These are phyloP conservation scores for Tigriopus californicus DNA, from an alignment of 2,888 invertebrate genomes.

Conservation along the genomic window DNA sequence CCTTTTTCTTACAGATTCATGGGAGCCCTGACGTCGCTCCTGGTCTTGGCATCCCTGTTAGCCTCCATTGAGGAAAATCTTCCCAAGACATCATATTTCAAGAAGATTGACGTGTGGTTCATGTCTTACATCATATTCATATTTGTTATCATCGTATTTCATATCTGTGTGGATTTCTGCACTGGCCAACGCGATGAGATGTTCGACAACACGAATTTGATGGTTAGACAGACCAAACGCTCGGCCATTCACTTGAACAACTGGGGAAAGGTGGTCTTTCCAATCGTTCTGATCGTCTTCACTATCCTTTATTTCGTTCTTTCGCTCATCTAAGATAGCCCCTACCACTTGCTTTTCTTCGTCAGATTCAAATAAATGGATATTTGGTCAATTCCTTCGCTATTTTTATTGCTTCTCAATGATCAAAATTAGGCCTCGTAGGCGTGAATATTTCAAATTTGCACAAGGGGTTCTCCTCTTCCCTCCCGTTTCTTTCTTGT, in stretches of 20 bases:
- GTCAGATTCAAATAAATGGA: no score
- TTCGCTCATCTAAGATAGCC: background rate
- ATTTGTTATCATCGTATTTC: conserved; percentile 9
- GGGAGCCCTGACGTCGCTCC: conserved; percentile 2
- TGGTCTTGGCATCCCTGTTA: background rate
- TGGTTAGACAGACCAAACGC: conserved; percentile 5
- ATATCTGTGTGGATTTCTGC: conserved; percentile 6
- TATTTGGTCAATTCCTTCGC: no score
- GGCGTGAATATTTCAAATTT: no score
- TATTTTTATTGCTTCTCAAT: no score
- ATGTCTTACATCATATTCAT: conserved; percentile 10
- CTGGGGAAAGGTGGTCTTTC: conserved; percentile 1
- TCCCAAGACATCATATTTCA: background rate
- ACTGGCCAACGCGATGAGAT: conserved; percentile 5
- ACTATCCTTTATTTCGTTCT: conserved; percentile 2
- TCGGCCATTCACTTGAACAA: background rate
- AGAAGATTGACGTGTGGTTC: conserved; percentile 6
- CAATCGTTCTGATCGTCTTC: background rate
- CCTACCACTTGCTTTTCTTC: background rate
- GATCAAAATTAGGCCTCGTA: no score
- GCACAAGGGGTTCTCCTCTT: no score
- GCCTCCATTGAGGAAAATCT: conserved; percentile 7
- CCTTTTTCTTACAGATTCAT: background rate
- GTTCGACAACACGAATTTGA: background rate
- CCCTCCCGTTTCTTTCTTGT: no score